phyloP scores from a whole-genome alignment of 92 coral and sea anemone species.

The Bergia sp. region DNA sequence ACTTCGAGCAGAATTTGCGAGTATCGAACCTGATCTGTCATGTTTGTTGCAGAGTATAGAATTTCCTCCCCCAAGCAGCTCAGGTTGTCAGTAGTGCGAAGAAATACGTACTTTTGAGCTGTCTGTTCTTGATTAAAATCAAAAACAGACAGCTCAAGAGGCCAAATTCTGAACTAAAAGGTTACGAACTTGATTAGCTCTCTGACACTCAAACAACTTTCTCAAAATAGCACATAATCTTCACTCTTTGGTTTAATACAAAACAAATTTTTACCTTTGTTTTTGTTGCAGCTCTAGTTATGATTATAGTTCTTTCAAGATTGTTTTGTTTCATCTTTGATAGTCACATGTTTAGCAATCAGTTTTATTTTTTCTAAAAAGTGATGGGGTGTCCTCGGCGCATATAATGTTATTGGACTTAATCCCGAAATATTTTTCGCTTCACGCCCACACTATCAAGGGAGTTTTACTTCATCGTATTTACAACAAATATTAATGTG shows the following conservation, averaged over 20 bases:
- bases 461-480: neutral
- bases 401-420: conserved; percentile 9
- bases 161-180: neutral
- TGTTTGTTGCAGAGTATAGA: conserved; percentile 21
- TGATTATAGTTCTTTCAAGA: neutral
- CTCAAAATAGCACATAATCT: neutral
- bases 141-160: neutral
- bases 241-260: neutral
- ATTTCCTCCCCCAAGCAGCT: neutral
- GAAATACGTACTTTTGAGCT: neutral
- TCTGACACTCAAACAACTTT: neutral
- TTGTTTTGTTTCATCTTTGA: neutral
- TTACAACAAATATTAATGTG: conserved; percentile 23
- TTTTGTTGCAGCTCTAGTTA: neutral
- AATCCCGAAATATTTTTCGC: conserved; percentile 30
- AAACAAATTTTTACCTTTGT: neutral
- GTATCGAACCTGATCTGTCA: conserved; percentile 31
- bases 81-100: neutral
- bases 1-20: conserved; percentile 3
- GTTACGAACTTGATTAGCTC: neutral
- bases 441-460: conserved; percentile 38
- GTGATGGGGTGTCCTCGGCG: conserved; percentile 1
- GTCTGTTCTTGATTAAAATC: neutral
- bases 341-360: neutral
- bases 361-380: neutral